Base-by-base conservation (phyloP, 2,888 invertebrate species). In the Acanthosepion esculentum region DNA sequence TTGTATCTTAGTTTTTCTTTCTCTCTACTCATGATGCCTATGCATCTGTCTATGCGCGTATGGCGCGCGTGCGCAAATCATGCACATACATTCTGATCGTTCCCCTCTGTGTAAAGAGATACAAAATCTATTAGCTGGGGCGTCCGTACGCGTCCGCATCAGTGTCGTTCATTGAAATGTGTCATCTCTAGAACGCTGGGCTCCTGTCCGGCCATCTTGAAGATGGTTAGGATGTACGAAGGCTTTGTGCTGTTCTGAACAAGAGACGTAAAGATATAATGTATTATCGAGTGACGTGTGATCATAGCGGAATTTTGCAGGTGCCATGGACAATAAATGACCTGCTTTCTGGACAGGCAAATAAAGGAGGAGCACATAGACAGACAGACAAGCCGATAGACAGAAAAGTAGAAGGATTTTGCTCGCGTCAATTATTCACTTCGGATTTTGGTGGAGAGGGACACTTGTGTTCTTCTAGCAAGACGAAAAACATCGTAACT, bases 211-310 rank as follows among this genome's bases (percentile, higher is more conserved):
- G n/a, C n/a, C 78, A 78, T 78, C 78, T 78, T 78, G 10, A 78
- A 78, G 78, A 78, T 29, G 64, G 64, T 64, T 64, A 64, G 64
- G 64, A 64, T 78, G 78, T 78, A n/a, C 78, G 78, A 78, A 78
- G 7, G 78, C 78, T 78, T 78, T 78, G 78, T 78, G 78, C 78
- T 78, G n/a, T 10, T 12, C 78, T n/a, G n/a, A 78, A 78, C 78
- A n/a, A 78, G 78, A 78, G 78, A 78, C 12, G n/a, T n/a, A 15
- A 78, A 78, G n/a, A 78, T 18, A 78, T 78, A 78, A 78, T 78
- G 78, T 78, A 78, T n/a, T 78, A 78, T 78, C 78, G 78, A 78
- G 78, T 78, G 78, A 78, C 78, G 78, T 78, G 78, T 78, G 78
- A 78, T 78, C 78, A n/a, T 5, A 78, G 2, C n/a, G 8, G 78